Percentiles rank a stretch among this genome's conserved stretches.
Evolutionary conservation across 1,140 invertebrate genomes (phyloP).

Genomic region (Pemphigus obesinymphae): DNA sequence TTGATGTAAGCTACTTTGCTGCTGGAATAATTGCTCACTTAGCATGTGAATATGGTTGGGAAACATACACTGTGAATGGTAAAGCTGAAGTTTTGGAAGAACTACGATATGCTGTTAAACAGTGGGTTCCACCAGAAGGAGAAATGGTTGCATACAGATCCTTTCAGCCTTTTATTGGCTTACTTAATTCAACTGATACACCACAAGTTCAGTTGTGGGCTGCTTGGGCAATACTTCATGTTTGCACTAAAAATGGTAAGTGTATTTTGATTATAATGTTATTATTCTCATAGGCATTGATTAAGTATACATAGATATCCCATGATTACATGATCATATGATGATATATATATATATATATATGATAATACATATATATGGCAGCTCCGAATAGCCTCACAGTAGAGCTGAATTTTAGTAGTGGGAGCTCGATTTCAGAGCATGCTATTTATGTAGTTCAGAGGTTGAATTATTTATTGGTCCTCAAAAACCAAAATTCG

Average conservation of each 20-base stretch:
- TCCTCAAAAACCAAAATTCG: too few relatives aligned
- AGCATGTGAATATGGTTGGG: constrained; percentile 58
- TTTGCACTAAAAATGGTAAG: constrained; percentile 73
- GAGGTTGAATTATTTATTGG: too few relatives aligned
- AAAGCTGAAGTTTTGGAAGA: constrained; percentile 58
- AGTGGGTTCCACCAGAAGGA: constrained; percentile 67
- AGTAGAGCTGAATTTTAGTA: too few relatives aligned
- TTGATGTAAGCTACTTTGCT: constrained; percentile 79
- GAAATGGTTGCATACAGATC: constrained; percentile 83
- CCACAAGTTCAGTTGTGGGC: constrained; percentile 75
- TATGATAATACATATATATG: too few relatives aligned
- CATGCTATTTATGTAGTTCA: too few relatives aligned
- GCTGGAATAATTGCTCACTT: constrained; percentile 77
- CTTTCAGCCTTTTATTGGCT: constrained; percentile 72
- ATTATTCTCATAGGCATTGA: too few relatives aligned
- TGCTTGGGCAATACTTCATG: constrained; percentile 78
- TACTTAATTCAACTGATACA: constrained; percentile 59
- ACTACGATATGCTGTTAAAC: constrained; percentile 59
- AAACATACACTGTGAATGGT: constrained; percentile 44
- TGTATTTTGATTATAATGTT: not conserved
- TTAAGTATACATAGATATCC: too few relatives aligned
- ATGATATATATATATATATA: not conserved
- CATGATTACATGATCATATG: too few relatives aligned
- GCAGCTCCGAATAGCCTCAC: too few relatives aligned
- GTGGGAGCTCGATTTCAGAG: too few relatives aligned